phyloP scores from a whole-genome alignment of 1,140 invertebrate genomes.

The Eupeodes corollae region DNA sequence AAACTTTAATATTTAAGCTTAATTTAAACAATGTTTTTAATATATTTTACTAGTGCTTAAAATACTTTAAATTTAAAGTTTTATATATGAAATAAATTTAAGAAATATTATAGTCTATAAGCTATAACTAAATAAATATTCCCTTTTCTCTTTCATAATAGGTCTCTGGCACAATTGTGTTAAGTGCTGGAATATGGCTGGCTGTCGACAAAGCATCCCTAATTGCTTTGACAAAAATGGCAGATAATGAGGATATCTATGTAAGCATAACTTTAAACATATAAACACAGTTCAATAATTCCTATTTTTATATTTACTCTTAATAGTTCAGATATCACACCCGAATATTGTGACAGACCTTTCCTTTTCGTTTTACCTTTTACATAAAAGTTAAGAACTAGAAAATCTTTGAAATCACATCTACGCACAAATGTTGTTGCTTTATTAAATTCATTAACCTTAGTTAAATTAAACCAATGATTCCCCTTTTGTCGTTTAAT shows the following conservation, averaged over 20 bases:
- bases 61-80: neutral
- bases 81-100: conserved; percentile 1
- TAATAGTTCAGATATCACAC: too few species aligned
- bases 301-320: too few species aligned
- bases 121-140: conserved; percentile 4
- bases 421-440: too few species aligned
- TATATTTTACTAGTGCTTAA: conserved; percentile 1
- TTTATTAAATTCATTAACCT: too few species aligned
- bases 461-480: too few species aligned
- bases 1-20: neutral
- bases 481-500: too few species aligned
- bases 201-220: conserved; percentile 57
- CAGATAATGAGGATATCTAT: conserved; percentile 45
- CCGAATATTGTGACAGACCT: too few species aligned
- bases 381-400: too few species aligned
- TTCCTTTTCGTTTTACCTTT: too few species aligned
- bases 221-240: conserved; percentile 48
- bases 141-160: conserved; percentile 38
- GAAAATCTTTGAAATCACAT: too few species aligned
- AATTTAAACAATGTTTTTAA: conserved; percentile 3
- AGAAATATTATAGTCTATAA: neutral
- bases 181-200: conserved; percentile 66
- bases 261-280: conserved; percentile 44
- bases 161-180: conserved; percentile 59
- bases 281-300: too few species aligned